Conservation (phyloP, 2,888 invertebrate genomes). For the Aphrophora alni region DNA sequence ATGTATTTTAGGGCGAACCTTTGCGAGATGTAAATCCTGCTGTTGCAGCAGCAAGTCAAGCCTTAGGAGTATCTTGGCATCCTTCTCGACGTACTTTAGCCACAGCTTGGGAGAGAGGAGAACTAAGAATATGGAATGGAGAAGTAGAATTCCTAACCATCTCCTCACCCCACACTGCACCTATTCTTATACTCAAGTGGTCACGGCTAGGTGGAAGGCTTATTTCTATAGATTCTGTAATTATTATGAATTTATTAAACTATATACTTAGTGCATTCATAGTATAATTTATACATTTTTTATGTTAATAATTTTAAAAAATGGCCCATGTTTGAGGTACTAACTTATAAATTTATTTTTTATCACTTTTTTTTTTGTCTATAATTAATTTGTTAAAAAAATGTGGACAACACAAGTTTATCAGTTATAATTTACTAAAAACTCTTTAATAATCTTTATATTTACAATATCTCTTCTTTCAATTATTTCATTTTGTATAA, state of each 20-base stretch:
- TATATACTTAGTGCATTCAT: background rate
- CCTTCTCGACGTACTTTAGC: conserved; percentile 81
- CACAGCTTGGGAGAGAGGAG: conserved; percentile 93
- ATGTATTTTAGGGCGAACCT: conserved; percentile 76
- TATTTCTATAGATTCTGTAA: conserved; percentile 80
- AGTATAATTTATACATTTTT: background rate
- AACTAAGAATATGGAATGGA: conserved; percentile 78
- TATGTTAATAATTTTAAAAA: background rate
- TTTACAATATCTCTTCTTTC: too few relatives aligned
- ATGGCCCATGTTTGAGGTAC: too few relatives aligned
- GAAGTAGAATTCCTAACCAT: conserved; percentile 69
- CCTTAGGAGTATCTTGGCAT: conserved; percentile 88
- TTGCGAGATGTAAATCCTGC: conserved; percentile 78
- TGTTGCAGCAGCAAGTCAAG: conserved; percentile 77
- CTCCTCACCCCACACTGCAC: conserved; percentile 61
- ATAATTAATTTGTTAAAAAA: too few relatives aligned
- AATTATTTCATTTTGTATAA: too few relatives aligned
- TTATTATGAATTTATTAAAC: conserved; percentile 3
- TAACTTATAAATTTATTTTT: too few relatives aligned
- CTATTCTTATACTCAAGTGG: conserved; percentile 64
- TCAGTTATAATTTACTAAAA: too few relatives aligned
- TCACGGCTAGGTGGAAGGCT: conserved; percentile 85
- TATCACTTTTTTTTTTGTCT: too few relatives aligned
- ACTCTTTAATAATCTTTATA: too few relatives aligned
- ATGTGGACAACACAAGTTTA: too few relatives aligned